Evolutionary conservation across 2,888 invertebrate genomes (phyloP), one percentile per base, ranked within the genome.

Genomic region (Gastracanthus pulcherrimus): DNA sequence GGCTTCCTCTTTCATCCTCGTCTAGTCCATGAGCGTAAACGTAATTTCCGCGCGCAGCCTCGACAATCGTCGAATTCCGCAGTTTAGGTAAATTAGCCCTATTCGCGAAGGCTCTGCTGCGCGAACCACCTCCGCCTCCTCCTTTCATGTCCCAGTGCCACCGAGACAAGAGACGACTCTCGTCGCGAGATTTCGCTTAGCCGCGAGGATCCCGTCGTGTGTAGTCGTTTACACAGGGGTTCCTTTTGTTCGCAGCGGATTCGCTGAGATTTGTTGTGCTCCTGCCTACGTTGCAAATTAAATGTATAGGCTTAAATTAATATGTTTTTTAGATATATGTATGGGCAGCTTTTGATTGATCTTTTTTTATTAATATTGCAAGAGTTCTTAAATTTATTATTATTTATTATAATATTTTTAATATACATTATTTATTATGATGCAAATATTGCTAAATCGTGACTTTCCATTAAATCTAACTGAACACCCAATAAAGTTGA

Each of bases 11-110:
- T 31, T 16, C 6, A 6, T 64, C 34, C 7, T n/a, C n/a, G n/a
- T n/a, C n/a, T n/a, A 3, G 34, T 6, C 76, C 51, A 16, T 36
- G 23, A 13, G 48, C 23, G 51, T 31, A 45, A 76, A 26, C 48
- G 69, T 70, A 70, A 70, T 62, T 62, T 62, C 58, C 76, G 11
- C 34, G 66, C 41, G 16, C n/a, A 23, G 66, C 19, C 67, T 29
- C 31, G 77, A 48, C 60, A 77, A 77, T 77, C 69, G 70, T 62
- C 60, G 29, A 77, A 62, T 69, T 62, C 70, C 48, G 48, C 69
- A 70, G 77, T 77, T 77, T 69, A 77, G 70, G 77, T 70, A 77
- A 77, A 77, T 77, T 77, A 77, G 60, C 36, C 62, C 45, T 77
- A 62, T 69, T 70, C 70, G 69, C 41, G 9, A 11, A 13, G n/a